Evolutionary conservation across 92 coral and sea anemone species (phyloP).

Genomic region (Porites divaricata): DNA sequence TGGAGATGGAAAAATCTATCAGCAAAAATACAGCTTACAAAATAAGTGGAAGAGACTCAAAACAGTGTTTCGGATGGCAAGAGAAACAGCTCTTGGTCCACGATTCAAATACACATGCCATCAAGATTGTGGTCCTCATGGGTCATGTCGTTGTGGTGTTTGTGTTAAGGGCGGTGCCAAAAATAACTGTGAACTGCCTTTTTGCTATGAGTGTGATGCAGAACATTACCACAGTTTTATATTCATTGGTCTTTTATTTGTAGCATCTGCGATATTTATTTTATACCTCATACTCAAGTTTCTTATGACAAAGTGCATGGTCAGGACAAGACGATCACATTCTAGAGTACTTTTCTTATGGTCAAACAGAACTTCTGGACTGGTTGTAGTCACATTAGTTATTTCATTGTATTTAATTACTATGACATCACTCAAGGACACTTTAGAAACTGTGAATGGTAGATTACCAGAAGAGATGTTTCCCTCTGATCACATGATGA

Average conservation of each 20-base stretch:
- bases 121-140: slow-evolving; percentile 99
- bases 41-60: slow-evolving; percentile 80
- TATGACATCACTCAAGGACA: slow-evolving; percentile 66
- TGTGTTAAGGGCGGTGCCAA: slow-evolving; percentile 87
- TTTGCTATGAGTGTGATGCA: slow-evolving; percentile 85
- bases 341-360: slow-evolving; percentile 58
- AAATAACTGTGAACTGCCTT: slow-evolving; percentile 79
- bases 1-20: slow-evolving; percentile 85
- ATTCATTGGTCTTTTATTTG: slow-evolving; percentile 37
- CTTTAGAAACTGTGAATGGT: slow-evolving; percentile 69
- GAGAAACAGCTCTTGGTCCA: slow-evolving; percentile 45
- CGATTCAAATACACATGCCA: slow-evolving; percentile 77
- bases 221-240: slow-evolving; percentile 76
- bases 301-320: slow-evolving; percentile 15
- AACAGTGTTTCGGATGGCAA: slow-evolving; percentile 69
- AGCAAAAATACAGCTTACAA: slow-evolving; percentile 75
- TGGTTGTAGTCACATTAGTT: slow-evolving; percentile 41
- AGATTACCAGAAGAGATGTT: slow-evolving; percentile 88
- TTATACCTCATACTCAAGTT: slow-evolving; percentile 59
- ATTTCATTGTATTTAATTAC: slow-evolving; percentile 56
- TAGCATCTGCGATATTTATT: slow-evolving; percentile 33
- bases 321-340: slow-evolving; percentile 50
- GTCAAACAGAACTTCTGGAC: slow-evolving; percentile 50
- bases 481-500: slow-evolving; percentile 91
- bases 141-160: slow-evolving; percentile 98